These are phyloP conservation scores for Dusona sp. DNA, from an alignment of 2,888 invertebrate genomes.

Conservation along the genomic window DNA sequence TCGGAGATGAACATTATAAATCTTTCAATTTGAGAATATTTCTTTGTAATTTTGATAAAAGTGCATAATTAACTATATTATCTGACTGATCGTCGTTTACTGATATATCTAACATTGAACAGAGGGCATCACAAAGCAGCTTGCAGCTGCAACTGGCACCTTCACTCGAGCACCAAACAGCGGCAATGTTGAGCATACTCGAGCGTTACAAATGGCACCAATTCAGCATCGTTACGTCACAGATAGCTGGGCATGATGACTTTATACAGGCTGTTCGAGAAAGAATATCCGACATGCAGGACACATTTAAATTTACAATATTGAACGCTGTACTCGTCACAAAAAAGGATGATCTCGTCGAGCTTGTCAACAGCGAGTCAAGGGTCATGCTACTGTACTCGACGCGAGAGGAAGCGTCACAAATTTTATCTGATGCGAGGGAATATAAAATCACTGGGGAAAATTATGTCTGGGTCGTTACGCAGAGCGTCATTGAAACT, in stretches of 20 bases:
- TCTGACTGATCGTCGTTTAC: not conserved
- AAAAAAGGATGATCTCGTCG: constrained; percentile 90
- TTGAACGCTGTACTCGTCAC: constrained; percentile 94
- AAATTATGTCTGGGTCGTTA: constrained; percentile 98
- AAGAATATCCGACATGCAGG: constrained; percentile 93
- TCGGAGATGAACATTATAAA: not conserved
- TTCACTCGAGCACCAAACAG: constrained; percentile 97
- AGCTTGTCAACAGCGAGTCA: constrained; percentile 95
- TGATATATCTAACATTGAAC: constrained; percentile 61
- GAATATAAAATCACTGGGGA: constrained; percentile 93
- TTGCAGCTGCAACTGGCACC: constrained; percentile 97
- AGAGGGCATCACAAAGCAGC: constrained; percentile 93
- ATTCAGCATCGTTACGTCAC: constrained; percentile 96
- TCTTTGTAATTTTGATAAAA: not conserved
- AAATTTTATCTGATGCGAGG: constrained; percentile 91
- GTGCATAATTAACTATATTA: not conserved
- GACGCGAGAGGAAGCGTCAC: constrained; percentile 94
- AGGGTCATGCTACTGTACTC: constrained; percentile 97
- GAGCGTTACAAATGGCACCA: constrained; percentile 98
- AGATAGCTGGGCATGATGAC: constrained; percentile 97
- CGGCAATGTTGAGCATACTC: constrained; percentile 97
- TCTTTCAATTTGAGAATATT: not conserved
- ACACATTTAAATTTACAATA: constrained; percentile 92
- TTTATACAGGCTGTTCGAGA: constrained; percentile 97
- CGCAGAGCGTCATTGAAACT: constrained; percentile 96